Evolutionary conservation across 2,797 vertebrate species (phyloP).

Genomic region (Acrocephalus scirpaceus): DNA sequence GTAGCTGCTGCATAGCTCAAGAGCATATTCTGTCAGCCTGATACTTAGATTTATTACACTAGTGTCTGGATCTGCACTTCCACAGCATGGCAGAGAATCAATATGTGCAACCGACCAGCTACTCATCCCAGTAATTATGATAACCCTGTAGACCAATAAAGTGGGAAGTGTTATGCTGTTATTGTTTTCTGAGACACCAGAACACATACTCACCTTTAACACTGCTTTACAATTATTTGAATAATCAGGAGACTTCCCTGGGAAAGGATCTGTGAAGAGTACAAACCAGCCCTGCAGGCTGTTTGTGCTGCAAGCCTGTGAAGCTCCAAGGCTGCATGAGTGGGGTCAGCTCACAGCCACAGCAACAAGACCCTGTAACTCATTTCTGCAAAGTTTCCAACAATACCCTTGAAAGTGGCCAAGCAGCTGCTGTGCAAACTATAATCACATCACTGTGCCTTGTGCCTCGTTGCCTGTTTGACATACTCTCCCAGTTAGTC

Average conservation of each 20-base stretch:
- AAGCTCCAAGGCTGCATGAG: not conserved
- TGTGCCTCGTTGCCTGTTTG: not conserved
- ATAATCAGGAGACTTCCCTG: constrained; percentile 21
- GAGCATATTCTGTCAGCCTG: constrained; percentile 34
- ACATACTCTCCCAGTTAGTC: not conserved
- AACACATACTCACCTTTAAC: constrained; percentile 31
- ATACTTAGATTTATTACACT: constrained; percentile 53
- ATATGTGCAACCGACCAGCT: constrained; percentile 54
- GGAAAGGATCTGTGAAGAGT: not conserved
- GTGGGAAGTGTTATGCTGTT: constrained; percentile 33
- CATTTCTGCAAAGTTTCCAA: not conserved
- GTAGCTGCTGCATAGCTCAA: constrained; percentile 2
- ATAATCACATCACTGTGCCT: not conserved
- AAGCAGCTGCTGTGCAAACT: not conserved
- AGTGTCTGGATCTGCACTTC: constrained; percentile 38
- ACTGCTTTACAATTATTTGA: constrained; percentile 41
- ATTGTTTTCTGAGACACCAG: constrained; percentile 50
- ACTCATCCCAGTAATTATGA: constrained; percentile 43
- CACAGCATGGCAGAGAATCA: constrained; percentile 63
- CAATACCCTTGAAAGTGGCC: not conserved
- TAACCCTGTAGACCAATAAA: constrained; percentile 57
- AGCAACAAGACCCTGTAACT: not conserved
- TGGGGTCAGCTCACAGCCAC: not conserved
- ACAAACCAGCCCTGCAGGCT: not conserved
- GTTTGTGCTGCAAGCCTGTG: not conserved